phyloP scores from a whole-genome alignment of 2,113 vertebrate species.

The Sitta europaea region DNA sequence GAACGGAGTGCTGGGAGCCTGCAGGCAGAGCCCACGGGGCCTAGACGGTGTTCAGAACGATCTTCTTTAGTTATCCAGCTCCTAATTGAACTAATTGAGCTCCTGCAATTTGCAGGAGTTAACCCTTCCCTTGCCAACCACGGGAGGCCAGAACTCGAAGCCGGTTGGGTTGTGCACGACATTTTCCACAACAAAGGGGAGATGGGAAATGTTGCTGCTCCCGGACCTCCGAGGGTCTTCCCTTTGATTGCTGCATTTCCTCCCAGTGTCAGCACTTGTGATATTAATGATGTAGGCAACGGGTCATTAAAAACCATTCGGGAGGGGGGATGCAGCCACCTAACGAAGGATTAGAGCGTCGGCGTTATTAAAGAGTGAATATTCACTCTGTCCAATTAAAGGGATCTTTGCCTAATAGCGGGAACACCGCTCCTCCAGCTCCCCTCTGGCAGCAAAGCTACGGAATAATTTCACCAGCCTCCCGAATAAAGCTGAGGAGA shows the following conservation, averaged over 20 bases:
- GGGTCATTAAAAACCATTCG: conserved; percentile 46
- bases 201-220: not conserved
- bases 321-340: not conserved
- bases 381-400: conserved; percentile 62
- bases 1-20: not conserved
- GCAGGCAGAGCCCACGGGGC: not conserved
- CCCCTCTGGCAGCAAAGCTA: conserved; percentile 40
- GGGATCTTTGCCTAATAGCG: conserved; percentile 7
- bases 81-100: conserved; percentile 63
- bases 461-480: conserved; percentile 32
- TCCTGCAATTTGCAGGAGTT: conserved; percentile 18
- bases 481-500: not conserved
- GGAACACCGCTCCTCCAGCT: not conserved
- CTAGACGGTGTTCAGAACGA: not conserved
- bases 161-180: fast-evolving
- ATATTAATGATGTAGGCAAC: conserved; percentile 43
- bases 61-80: conserved; percentile 27
- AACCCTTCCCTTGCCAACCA: not conserved
- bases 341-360: conserved; percentile 50
- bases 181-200: conserved; percentile 27
- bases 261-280: conserved; percentile 46
- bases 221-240: conserved; percentile 29
- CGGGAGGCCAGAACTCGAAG: not conserved
- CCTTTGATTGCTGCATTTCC: conserved; percentile 51
- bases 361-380: conserved; percentile 22